phyloP scores from a whole-genome alignment of 2,797 vertebrate genomes.

The Myoxocephalus aenaeus region DNA sequence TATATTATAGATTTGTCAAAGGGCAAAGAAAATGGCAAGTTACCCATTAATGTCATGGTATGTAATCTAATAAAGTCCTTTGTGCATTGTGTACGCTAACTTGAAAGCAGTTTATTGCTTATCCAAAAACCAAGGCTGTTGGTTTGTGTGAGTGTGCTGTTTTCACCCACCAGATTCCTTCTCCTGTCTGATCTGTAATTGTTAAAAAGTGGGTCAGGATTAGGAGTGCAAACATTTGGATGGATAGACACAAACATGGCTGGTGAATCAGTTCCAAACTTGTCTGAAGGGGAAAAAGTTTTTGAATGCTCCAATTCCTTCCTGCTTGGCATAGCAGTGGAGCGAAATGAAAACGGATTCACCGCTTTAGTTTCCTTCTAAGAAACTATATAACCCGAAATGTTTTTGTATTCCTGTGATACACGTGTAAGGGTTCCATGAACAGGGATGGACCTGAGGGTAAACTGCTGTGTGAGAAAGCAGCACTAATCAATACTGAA shows the following conservation, averaged over 20 bases:
- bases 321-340: conserved; percentile 42
- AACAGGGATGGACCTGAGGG: background rate
- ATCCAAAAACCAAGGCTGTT: conserved; percentile 27
- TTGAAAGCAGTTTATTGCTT: conserved; percentile 40
- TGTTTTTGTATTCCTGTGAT: background rate
- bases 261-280: conserved; percentile 43
- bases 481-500: background rate
- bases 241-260: conserved; percentile 6
- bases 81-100: conserved; percentile 44
- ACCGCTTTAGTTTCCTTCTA: background rate
- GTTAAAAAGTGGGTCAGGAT: conserved; percentile 68
- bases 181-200: conserved; percentile 54
- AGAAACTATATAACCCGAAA: conserved; percentile 7
- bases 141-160: conserved; percentile 27
- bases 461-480: background rate
- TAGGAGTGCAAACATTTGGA: conserved; percentile 46
- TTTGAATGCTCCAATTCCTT: conserved; percentile 57
- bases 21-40: conserved; percentile 46
- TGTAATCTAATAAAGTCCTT: conserved; percentile 42
- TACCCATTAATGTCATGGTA: conserved; percentile 51
- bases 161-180: conserved; percentile 42
- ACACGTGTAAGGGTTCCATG: background rate
- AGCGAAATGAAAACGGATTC: conserved; percentile 36
- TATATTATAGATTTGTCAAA: conserved; percentile 42
- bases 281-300: conserved; percentile 42